Base-by-base conservation (phyloP, 2,888 invertebrate species). In the Drepanosiphum platanoidis region DNA sequence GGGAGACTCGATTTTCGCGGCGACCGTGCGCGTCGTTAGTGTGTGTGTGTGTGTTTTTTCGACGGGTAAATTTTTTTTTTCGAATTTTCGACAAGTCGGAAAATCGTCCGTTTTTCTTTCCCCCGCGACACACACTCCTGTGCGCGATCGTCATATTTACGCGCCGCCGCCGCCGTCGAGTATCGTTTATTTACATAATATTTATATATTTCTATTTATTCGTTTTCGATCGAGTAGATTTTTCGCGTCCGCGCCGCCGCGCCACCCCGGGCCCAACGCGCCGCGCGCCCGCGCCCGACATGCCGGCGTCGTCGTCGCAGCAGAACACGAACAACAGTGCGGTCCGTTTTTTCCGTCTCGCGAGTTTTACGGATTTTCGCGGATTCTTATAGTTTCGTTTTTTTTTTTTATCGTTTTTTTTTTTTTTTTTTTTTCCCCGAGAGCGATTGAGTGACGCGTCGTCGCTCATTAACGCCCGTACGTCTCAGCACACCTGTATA, bases 401-500 rank as follows among this genome's bases (percentile, higher is more conserved):
- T n/a, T n/a, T n/a, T n/a, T 13, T 81, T 68, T 46, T 27, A 70
- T 15, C 15, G 32, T 39, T 71, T 39, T 39, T 71, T 39, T 13
- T 15, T 4, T 64, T 30, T 27, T 1, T 64, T 30, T 27, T 32
- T 66, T 66, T 66, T 64, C n/a, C 13, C 11, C 42, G 64, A 39
- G 34, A 75, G 22, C 30, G 61, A 77, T 7, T 42, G 66, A 79
- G 66, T 79, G 78, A 42, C 64, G 64, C 71, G 42, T 30, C 71
- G 42, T n/a, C 46, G 18, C 70, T 81, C 70, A 22, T 70, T 71
- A 81, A 81, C 78, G 42, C 15, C 68, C 34, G 34, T 18, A 8
- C n/a, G n/a, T n/a, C 64, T 32, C 36, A 66, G 46, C 79, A 30
- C 75, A 81, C 81, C 81, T 81, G 81, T 81, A 81, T 74, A 46